Evolutionary conservation across 2,888 invertebrate genomes (phyloP), one percentile per base, ranked within the genome.

Genomic region (Pasiphila rectangulata): DNA sequence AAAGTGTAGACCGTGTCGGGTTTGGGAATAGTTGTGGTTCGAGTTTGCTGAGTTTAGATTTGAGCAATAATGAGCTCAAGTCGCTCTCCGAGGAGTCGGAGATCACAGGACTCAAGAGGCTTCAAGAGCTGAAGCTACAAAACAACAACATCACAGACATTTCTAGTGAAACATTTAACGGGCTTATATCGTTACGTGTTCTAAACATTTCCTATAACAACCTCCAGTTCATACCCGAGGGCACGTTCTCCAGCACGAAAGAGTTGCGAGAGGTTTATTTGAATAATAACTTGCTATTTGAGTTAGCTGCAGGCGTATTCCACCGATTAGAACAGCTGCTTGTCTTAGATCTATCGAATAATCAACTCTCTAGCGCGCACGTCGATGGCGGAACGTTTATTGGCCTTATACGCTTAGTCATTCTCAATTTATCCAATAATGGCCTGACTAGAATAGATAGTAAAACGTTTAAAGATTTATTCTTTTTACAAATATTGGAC

Each of bases 141-240:
- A 91, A 94, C 72, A 98, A 98, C 83, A 93, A 94, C 63, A 93
- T 97, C 40, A 92, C 92, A 49, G 93, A 94, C 54, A 91, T 97
- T 59, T 93, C 94, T 30, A 92, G 94, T 65, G 94, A 95, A 72
- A 93, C 96, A 3, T 91, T 97, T 63, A 92, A 93, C 59, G 95
- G 95, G 34, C 90, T 97, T 49, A 92, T 93, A 54, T 93, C 94
- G 38, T 85, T 98, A 67, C 91, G 94, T 61, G 92, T 94, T 50
- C 88, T 98, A 56, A 96, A 98, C 83, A 88, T 97, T 66, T 95
- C 96, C 44, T 93, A 94, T 79, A 98, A 98, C 82, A 92, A 92
- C 63, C 85, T 98, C 64, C 93, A 93, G 63, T 91, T 91, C 25
- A 83, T 98, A 74, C 97, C 97, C 4, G 93, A 94, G 63, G 94